phyloP scores from a whole-genome alignment of 2,113 vertebrate genomes.

The Burhinus bistriatus region DNA sequence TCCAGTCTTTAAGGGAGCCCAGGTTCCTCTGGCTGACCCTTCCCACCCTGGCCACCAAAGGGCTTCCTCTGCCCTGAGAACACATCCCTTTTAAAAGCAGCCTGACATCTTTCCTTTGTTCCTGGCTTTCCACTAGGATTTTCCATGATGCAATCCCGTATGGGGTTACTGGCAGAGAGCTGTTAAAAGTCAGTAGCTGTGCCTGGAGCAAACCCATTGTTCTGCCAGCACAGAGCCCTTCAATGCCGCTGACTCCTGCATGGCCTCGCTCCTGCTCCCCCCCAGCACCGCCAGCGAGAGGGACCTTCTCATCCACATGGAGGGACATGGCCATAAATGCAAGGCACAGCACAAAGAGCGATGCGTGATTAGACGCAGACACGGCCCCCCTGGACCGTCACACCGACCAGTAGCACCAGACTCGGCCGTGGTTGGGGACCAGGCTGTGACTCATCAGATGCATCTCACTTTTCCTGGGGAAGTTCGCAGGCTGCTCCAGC shows the following conservation, averaged over 20 bases:
- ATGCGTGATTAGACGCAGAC: neutral
- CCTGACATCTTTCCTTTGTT: constrained; percentile 64
- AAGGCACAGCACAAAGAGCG: neutral
- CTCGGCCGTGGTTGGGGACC: neutral
- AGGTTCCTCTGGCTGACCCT: constrained; percentile 33
- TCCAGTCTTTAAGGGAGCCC: neutral
- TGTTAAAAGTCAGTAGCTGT: constrained; percentile 66
- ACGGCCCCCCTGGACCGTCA: neutral
- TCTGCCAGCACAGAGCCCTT: constrained; percentile 42
- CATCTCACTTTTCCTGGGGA: constrained; percentile 44
- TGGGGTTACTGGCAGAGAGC: constrained; percentile 59
- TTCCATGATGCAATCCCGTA: constrained; percentile 66
- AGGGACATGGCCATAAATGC: neutral
- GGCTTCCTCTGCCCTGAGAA: constrained; percentile 1
- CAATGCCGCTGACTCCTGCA: constrained; percentile 36
- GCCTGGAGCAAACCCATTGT: constrained; percentile 68
- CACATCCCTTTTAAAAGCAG: constrained; percentile 41
- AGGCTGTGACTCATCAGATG: neutral
- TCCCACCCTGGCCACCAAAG: constrained; percentile 30
- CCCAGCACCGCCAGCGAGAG: neutral
- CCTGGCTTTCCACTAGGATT: constrained; percentile 64
- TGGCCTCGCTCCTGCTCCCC: constrained; percentile 5
- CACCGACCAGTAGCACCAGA: neutral
- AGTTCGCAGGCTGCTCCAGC: neutral
- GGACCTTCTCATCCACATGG: neutral